Evolutionary conservation across 2,113 vertebrate species (phyloP).

Genomic region (Myotis lucifugus): DNA sequence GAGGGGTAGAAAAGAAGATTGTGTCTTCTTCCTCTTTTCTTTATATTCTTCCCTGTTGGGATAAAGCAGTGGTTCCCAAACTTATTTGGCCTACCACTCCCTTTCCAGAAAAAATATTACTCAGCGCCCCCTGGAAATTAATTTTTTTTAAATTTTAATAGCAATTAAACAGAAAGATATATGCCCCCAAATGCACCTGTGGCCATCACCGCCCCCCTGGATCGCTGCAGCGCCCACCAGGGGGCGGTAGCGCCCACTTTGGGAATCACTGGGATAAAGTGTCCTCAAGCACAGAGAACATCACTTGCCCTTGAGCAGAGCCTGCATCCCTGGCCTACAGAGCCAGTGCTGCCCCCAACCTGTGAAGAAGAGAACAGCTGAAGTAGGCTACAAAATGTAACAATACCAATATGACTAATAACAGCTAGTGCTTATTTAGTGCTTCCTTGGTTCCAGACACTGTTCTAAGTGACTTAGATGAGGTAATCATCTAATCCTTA

Average conservation of each 20-base stretch:
- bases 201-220: too few relatives aligned
- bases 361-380: background rate
- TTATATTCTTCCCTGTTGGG: background rate
- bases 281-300: background rate
- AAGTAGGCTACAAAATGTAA: background rate
- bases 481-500: background rate
- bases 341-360: background rate
- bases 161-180: too few relatives aligned
- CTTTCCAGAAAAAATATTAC: too few relatives aligned
- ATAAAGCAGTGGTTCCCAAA: too few relatives aligned
- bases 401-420: background rate
- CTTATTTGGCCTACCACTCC: too few relatives aligned
- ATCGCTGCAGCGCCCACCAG: too few relatives aligned
- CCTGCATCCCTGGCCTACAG: background rate
- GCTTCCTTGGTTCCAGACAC: background rate
- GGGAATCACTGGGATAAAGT: background rate
- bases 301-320: background rate
- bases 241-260: too few relatives aligned
- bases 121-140: too few relatives aligned
- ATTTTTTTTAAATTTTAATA: too few relatives aligned
- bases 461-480: background rate
- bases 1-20: background rate
- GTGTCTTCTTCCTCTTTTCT: background rate
- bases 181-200: too few relatives aligned
- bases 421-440: background rate